Evolutionary conservation across 2,113 vertebrate species (phyloP).

Genomic region (Ellobius talpinus): DNA sequence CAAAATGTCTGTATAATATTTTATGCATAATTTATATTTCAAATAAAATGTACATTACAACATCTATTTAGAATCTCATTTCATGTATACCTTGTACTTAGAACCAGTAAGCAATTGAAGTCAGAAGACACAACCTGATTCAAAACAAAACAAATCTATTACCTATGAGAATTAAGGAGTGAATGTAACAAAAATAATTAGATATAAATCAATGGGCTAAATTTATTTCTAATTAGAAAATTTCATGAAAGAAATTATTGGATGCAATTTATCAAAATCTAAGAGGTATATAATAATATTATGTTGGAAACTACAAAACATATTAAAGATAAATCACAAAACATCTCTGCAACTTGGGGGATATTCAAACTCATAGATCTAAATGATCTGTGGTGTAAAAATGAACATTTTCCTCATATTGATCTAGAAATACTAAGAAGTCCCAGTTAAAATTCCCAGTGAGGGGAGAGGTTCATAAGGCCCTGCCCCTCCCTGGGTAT

Average conservation of each 20-base stretch:
- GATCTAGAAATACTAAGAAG: background rate
- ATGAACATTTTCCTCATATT: background rate
- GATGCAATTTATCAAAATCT: constrained; percentile 20
- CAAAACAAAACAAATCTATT: background rate
- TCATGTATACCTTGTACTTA: background rate
- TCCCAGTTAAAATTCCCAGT: background rate
- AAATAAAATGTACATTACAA: background rate
- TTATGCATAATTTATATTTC: background rate
- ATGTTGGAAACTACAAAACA: background rate
- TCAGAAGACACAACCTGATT: constrained; percentile 1
- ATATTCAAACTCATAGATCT: background rate
- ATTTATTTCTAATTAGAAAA: constrained; percentile 35
- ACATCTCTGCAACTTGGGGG: background rate
- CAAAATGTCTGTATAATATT: constrained; percentile 27
- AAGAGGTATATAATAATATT: background rate
- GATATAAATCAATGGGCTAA: background rate
- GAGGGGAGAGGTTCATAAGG: rapidly evolving
- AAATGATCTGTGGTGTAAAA: background rate
- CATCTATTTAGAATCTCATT: background rate
- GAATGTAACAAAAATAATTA: constrained; percentile 42
- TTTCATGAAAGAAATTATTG: constrained; percentile 2
- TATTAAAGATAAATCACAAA: background rate
- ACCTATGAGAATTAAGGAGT: constrained; percentile 6
- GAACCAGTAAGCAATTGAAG: constrained; percentile 21
- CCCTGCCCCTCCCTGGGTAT: background rate